Conservation (phyloP, 53 echinoderm and acorn worm species). For the Antedon mediterranea region DNA sequence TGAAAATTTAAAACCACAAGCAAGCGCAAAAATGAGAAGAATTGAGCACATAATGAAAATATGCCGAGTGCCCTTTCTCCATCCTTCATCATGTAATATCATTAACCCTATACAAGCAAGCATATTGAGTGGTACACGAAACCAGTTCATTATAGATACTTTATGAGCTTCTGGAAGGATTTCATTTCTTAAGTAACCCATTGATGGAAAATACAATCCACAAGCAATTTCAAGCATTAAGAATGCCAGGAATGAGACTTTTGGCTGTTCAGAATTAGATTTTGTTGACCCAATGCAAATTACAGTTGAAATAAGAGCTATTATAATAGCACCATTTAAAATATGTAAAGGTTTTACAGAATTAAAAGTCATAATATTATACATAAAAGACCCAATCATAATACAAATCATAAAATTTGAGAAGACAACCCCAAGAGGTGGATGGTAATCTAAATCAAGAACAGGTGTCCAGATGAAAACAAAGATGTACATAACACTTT, state of each 20-base stretch:
- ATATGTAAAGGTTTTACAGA: conserved; percentile 33
- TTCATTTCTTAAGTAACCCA: conserved; percentile 60
- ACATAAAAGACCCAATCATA: conserved; percentile 86
- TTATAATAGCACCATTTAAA: conserved; percentile 61
- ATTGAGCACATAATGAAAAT: conserved; percentile 81
- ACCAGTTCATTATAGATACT: conserved; percentile 93
- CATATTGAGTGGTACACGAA: conserved; percentile 83
- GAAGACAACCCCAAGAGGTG: conserved; percentile 80
- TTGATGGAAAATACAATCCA: conserved; percentile 94
- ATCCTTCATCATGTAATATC: conserved; percentile 78
- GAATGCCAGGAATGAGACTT: conserved; percentile 61
- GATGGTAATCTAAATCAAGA: conserved; percentile 32
- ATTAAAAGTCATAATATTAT: conserved; percentile 38
- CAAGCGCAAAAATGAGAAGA: conserved; percentile 43
- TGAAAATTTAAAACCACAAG: conserved; percentile 67
- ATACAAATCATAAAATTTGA: conserved; percentile 94
- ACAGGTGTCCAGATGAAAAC: conserved; percentile 98
- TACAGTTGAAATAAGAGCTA: conserved; percentile 45
- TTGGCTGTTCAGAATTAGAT: conserved; percentile 42
- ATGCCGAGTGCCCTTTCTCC: conserved; percentile 61
- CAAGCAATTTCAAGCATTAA: conserved; percentile 77
- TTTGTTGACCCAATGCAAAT: conserved; percentile 59
- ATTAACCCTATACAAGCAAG: conserved; percentile 83
- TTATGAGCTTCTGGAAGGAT: conserved; percentile 83
- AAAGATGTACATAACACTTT: conserved; percentile 98